Base-by-base conservation (phyloP, 1,140 invertebrate species). In the Scaptomyza montana region DNA sequence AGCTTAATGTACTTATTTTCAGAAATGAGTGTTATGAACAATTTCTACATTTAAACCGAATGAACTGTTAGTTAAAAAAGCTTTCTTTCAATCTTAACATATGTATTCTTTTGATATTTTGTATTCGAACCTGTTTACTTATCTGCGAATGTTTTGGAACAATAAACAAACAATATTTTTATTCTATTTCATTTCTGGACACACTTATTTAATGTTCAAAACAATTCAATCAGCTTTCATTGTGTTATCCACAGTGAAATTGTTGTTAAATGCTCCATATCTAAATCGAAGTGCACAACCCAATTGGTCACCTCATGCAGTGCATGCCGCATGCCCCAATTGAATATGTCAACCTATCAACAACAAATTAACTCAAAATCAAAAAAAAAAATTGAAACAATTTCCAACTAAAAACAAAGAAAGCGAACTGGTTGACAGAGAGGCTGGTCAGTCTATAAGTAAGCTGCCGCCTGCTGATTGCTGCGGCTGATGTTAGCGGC, bases 321-420 rank as follows among this genome's bases (percentile, higher is more conserved):
- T 59, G 33, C 33, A 36, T 36, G 80, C 66, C 68, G 74, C 77
- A 82, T 78, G 80, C 70, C 80, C 81, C 81, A 85, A 85, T 85
- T 85, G 74, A 80, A 86, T 80, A 86, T 86, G 81, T 81, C 81
- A 85, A 85, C 74, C 82, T 87, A 85, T 85, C 81, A 85, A 78
- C 81, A 87, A 75, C 81, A 85, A 85, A 85, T 85, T 85, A 87
- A 87, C 82, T 85, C 77, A 81, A 81, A 82, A 77, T 75, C 55
- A 73, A 70, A 64, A 61, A 54, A 77, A 51, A 53, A 36, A 71
- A 76, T 49, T 50, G 41, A 45, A 71, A 76, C 53, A 50, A 49
- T 43, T 43, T 43, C 39, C 39, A 65, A 21, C 10, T 41, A 56
- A 25, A 62, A 50, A 68, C 61, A 73, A 74, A 80, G 68, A 84